phyloP scores from a whole-genome alignment of 2,797 vertebrate species.

The Rhinogobio ventralis region DNA sequence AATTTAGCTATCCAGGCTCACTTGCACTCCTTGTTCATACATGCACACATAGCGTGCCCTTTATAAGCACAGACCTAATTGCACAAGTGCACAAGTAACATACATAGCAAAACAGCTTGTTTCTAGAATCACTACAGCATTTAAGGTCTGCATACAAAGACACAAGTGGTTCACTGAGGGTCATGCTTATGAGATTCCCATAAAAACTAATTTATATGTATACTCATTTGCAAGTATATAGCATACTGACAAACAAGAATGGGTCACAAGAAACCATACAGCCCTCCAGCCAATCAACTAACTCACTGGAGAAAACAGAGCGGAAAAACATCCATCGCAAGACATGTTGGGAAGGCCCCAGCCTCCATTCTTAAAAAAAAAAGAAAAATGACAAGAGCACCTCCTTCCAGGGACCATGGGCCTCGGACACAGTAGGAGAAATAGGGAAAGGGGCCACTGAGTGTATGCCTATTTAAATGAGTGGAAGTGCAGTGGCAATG shows the following conservation, averaged over 20 bases:
- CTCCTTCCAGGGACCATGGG: not conserved
- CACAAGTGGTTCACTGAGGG: not conserved
- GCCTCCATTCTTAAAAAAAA: not conserved
- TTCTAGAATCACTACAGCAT: not conserved
- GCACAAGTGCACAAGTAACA: not conserved
- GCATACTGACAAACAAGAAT: not conserved
- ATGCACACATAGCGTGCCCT: too few species aligned
- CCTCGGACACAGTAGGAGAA: not conserved
- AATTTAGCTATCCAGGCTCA: not conserved
- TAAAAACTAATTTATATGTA: constrained; percentile 11
- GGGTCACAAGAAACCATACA: not conserved
- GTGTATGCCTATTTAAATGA: constrained; percentile 62
- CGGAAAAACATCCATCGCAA: not conserved
- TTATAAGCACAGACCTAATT: not conserved
- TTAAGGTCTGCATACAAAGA: not conserved
- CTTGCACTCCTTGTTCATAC: not conserved
- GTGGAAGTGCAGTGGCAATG: constrained; percentile 69
- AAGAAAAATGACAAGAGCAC: not conserved
- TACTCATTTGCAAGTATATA: constrained; percentile 18
- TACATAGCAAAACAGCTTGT: not conserved
- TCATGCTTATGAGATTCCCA: not conserved
- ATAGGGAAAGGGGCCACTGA: not conserved
- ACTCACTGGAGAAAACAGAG: not conserved
- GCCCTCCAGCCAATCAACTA: constrained; percentile 9
- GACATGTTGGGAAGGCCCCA: constrained; percentile 18